Percentiles rank a stretch among this genome's conserved stretches.
Conservation (phyloP, 2,797 vertebrate species). For the Simalia tracyae region DNA sequence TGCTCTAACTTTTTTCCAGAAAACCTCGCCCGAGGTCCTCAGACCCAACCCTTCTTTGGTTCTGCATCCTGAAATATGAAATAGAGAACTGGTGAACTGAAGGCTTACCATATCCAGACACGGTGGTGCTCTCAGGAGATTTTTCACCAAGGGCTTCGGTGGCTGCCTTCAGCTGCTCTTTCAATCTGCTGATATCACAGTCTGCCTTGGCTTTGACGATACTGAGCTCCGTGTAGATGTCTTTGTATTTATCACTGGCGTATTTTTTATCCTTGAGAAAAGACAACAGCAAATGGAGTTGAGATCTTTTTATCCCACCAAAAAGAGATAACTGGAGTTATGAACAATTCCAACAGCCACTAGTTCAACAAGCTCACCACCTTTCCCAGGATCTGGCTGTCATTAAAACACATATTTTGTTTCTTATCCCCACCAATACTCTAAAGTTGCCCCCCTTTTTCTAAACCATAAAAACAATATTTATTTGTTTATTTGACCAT, state of each 20-base stretch:
- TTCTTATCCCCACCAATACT: not conserved
- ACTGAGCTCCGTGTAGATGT: conserved; percentile 97
- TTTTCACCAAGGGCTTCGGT: conserved; percentile 93
- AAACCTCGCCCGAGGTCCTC: not conserved
- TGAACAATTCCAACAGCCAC: not conserved
- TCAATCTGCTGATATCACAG: conserved; percentile 93
- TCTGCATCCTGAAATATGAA: fast-evolving
- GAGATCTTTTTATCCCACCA: not conserved
- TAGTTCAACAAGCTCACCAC: no score
- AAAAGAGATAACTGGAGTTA: not conserved
- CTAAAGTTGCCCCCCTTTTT: not conserved
- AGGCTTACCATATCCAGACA: conserved; percentile 90
- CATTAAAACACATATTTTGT: not conserved
- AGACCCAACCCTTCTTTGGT: not conserved
- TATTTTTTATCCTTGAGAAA: conserved; percentile 94
- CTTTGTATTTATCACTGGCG: conserved; percentile 94
- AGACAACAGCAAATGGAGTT: conserved; percentile 25
- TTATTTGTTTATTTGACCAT: no score
- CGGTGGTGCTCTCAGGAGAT: conserved; percentile 80
- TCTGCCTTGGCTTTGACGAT: conserved; percentile 97
- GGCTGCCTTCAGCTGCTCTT: conserved; percentile 92
- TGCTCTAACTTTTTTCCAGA: not conserved
- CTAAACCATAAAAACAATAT: not conserved
- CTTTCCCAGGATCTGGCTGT: not conserved
- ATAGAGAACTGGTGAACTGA: not conserved